Evolutionary conservation across 2,797 vertebrate species (phyloP), one percentile per base, ranked within the genome.

Genomic region (Malurus splendens): DNA sequence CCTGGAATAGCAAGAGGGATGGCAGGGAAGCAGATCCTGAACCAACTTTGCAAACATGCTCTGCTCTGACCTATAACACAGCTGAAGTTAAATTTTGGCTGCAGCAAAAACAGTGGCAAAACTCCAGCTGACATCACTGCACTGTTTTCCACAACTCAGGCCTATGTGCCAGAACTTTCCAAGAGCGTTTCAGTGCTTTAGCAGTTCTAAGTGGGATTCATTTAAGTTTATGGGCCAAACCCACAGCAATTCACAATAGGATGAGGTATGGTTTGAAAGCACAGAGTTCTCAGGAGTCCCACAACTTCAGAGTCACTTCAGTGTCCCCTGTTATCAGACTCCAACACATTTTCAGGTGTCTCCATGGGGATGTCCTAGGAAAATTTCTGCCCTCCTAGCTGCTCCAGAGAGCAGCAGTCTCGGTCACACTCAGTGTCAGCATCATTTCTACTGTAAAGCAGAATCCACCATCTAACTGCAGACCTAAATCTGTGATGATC

Each of bases 91-190:
- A 73, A 41, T 61, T 80, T 4, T 95, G 91, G 94, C 81, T 57
- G 30, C 13, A 8, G 84, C 23, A 61, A 79, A 70, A 71, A 36
- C 75, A 51, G n/a, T 84, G 94, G 91, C 81, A 1, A 48, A 83
- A 48, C 65, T 91, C 92, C 86, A 93, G 18, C 28, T 88, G 84
- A 94, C 94, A 92, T 95, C 90, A 93, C 36, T 68, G 47, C 47
- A 8, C 38, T 2, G 11, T 16, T 80, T 94, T 92, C 68, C 86
- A 88, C 82, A 91, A 64, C 54, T 44, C 51, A n/a, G 47, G 38
- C 51, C 78, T 28, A 6, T 0, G 20, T 57, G 81, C 92, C 92
- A 92, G 85, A 76, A 68, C 36, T 75, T 78, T 59, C 80, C 93
- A 80, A 84, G 62, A 81, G 61, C 0, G 0, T 73, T 86, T 87